A percentile compares a stretch with the other conserved stretches of the same genome.
These are phyloP conservation scores for Oligia latruncula DNA, from an alignment of 2,888 invertebrate genomes.

Conservation along the genomic window DNA sequence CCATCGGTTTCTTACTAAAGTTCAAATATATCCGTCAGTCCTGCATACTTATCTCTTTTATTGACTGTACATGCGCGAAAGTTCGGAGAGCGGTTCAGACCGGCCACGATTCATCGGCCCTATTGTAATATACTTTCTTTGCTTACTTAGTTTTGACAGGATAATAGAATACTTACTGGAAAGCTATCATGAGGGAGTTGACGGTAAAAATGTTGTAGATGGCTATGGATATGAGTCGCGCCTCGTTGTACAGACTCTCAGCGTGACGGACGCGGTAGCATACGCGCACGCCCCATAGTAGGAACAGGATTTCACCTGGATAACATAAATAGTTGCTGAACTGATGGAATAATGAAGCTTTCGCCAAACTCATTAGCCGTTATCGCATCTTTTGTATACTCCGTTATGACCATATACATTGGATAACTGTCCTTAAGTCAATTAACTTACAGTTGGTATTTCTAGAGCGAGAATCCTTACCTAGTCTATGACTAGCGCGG, in stretches of 20 bases:
- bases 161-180: constrained; percentile 93
- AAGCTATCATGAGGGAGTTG: constrained; percentile 97
- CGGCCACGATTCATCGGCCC: background rate
- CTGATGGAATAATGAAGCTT: too few relatives aligned
- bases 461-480: too few relatives aligned
- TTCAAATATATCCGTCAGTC: too few relatives aligned
- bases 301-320: constrained; percentile 93
- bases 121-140: background rate
- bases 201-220: constrained; percentile 98
- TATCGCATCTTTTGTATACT: too few relatives aligned
- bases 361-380: too few relatives aligned
- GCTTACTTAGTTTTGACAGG: background rate
- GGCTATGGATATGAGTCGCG: constrained; percentile 97
- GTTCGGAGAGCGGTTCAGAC: background rate
- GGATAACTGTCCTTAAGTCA: too few relatives aligned
- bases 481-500: too few relatives aligned
- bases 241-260: constrained; percentile 98
- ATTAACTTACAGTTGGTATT: too few relatives aligned
- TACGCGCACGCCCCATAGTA: constrained; percentile 96
- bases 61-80: background rate
- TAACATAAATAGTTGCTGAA: constrained; percentile 44
- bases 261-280: constrained; percentile 97
- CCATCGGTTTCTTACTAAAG: too few relatives aligned
- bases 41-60: too few relatives aligned
- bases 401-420: too few relatives aligned